These are phyloP conservation scores for Epinephelus moara DNA, from an alignment of 2,113 vertebrate genomes.

Conservation along the genomic window DNA sequence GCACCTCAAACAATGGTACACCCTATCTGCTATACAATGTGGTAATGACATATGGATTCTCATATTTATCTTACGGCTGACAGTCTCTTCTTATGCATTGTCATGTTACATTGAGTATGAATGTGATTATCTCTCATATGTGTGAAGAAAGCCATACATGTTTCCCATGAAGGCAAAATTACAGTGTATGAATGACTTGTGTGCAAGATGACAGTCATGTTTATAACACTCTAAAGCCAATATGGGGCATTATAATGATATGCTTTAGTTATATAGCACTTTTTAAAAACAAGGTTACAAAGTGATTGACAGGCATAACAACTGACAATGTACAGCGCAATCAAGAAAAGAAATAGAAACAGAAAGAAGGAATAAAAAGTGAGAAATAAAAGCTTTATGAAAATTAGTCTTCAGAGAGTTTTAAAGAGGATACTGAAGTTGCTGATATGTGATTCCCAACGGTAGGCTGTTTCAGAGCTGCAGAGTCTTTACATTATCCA, in stretches of 20 bases:
- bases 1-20: not conserved
- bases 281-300: not conserved
- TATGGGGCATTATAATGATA: not conserved
- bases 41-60: not conserved
- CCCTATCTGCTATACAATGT: not conserved
- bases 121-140: not conserved
- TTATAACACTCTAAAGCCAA: no score
- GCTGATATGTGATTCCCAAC: not conserved
- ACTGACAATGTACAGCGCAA: not conserved
- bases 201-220: not conserved
- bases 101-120: not conserved
- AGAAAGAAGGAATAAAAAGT: not conserved
- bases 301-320: not conserved
- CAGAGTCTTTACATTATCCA: not conserved
- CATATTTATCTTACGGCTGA: not conserved
- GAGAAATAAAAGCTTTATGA: not conserved
- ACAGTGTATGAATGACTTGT: not conserved
- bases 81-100: not conserved
- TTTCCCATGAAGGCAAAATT: not conserved
- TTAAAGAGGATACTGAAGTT: not conserved
- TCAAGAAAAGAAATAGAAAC: not conserved
- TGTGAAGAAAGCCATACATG: not conserved
- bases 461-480: not conserved
- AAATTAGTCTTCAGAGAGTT: not conserved
- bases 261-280: not conserved